phyloP scores from a whole-genome alignment of 2,888 invertebrate genomes.

The Nymphalis c-album region DNA sequence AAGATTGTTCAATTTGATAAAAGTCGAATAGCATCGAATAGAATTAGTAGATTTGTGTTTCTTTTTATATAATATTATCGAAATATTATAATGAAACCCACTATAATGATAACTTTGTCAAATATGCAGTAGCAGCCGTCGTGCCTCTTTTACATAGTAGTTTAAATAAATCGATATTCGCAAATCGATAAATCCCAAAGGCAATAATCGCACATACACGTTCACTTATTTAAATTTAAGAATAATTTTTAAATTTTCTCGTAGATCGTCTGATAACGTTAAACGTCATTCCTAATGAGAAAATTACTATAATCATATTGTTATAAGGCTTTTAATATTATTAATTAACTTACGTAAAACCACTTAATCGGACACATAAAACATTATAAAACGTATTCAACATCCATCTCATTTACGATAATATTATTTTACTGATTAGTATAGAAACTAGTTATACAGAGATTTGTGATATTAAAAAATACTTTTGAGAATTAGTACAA shows the following conservation, averaged over 20 bases:
- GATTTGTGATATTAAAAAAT: constrained; percentile 79
- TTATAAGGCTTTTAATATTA: constrained; percentile 24
- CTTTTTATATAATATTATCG: constrained; percentile 12
- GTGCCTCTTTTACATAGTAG: constrained; percentile 67
- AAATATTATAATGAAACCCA: constrained; percentile 10
- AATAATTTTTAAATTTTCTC: constrained; percentile 17
- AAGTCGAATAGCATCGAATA: constrained; percentile 14
- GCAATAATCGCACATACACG: constrained; percentile 34
- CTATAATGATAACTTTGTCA: constrained; percentile 15
- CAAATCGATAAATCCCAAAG: constrained; percentile 31
- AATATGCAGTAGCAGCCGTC: constrained; percentile 62
- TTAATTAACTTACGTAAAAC: constrained; percentile 18
- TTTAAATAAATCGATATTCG: constrained; percentile 32
- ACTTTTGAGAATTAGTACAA: constrained; percentile 75
- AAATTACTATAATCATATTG: constrained; percentile 15
- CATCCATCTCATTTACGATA: constrained; percentile 60
- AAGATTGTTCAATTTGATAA: not conserved
- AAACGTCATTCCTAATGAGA: constrained; percentile 21
- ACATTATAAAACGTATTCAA: constrained; percentile 39
- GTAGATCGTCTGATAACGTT: constrained; percentile 16
- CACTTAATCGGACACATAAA: constrained; percentile 3
- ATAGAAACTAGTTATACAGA: constrained; percentile 72
- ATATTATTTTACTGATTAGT: constrained; percentile 57
- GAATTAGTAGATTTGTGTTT: not conserved
- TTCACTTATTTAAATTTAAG: constrained; percentile 17